Conservation (phyloP, 2,888 invertebrate genomes). For the Mallateleia sp. region DNA sequence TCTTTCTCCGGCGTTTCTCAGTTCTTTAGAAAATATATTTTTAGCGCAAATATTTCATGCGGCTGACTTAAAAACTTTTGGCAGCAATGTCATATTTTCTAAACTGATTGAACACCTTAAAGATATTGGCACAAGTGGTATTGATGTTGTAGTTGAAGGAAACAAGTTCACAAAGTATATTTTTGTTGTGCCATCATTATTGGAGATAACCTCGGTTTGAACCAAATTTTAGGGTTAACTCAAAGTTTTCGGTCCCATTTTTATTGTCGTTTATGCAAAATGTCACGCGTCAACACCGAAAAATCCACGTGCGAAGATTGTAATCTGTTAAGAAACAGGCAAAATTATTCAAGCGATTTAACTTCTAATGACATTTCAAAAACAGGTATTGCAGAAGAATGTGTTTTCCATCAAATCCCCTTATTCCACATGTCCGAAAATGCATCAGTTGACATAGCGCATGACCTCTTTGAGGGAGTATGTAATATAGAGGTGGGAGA, state of each 20-base stretch:
- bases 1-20: slow-evolving; percentile 59
- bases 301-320: not conserved
- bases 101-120: slow-evolving; percentile 62
- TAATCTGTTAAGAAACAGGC: slow-evolving; percentile 11
- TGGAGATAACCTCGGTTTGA: slow-evolving; percentile 54
- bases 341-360: slow-evolving; percentile 18
- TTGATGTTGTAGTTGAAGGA: slow-evolving; percentile 36
- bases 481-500: slow-evolving; percentile 48
- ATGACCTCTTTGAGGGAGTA: slow-evolving; percentile 75
- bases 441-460: slow-evolving; percentile 58
- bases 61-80: slow-evolving; percentile 45
- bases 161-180: slow-evolving; percentile 24
- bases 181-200: slow-evolving; percentile 26
- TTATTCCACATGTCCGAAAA: slow-evolving; percentile 45
- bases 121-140: slow-evolving; percentile 59
- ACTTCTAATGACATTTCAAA: slow-evolving; percentile 11
- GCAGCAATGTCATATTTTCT: slow-evolving; percentile 29
- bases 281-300: not conserved
- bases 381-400: slow-evolving; percentile 39
- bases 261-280: slow-evolving; percentile 29
- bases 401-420: slow-evolving; percentile 31
- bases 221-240: slow-evolving; percentile 42
- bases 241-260: slow-evolving; percentile 34
- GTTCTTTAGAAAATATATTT: slow-evolving; percentile 63
- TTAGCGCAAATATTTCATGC: slow-evolving; percentile 51